Conservation (phyloP, 2,888 invertebrate species). For the Eristalis tenax region DNA sequence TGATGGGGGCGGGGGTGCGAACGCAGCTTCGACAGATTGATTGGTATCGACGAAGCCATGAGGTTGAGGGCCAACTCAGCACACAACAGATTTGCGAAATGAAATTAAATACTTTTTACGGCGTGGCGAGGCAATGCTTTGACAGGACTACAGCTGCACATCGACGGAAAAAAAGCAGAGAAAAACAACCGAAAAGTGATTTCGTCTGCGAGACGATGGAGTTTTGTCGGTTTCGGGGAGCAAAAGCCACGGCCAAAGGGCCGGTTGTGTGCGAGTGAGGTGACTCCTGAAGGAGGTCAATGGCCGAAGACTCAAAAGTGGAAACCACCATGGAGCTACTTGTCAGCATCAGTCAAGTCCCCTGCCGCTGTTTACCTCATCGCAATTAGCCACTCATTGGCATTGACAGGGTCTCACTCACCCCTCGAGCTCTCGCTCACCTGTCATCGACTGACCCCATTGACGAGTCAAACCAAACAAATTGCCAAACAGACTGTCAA, state of each 20-base stretch:
- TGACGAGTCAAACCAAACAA: conserved; percentile 52
- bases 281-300: background rate
- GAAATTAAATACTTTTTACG: conserved; percentile 21
- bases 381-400: conserved; percentile 6
- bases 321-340: background rate
- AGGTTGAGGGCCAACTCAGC: conserved; percentile 14
- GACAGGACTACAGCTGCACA: background rate
- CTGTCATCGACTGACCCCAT: conserved; percentile 56
- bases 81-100: conserved; percentile 48
- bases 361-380: conserved; percentile 11
- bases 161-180: background rate
- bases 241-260: background rate
- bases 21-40: conserved; percentile 40
- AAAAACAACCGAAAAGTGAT: background rate
- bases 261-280: too few species aligned
- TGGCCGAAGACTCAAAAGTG: background rate
- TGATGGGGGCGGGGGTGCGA: background rate
- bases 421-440: background rate
- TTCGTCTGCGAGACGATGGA: background rate
- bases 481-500: conserved; percentile 58
- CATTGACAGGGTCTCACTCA: background rate
- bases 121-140: background rate
- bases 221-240: background rate
- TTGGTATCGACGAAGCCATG: conserved; percentile 2
- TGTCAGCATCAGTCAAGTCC: background rate